Evolutionary conservation across 2,888 invertebrate genomes (phyloP), one percentile per base, ranked within the genome.

Genomic region (Halictus ligatus): DNA sequence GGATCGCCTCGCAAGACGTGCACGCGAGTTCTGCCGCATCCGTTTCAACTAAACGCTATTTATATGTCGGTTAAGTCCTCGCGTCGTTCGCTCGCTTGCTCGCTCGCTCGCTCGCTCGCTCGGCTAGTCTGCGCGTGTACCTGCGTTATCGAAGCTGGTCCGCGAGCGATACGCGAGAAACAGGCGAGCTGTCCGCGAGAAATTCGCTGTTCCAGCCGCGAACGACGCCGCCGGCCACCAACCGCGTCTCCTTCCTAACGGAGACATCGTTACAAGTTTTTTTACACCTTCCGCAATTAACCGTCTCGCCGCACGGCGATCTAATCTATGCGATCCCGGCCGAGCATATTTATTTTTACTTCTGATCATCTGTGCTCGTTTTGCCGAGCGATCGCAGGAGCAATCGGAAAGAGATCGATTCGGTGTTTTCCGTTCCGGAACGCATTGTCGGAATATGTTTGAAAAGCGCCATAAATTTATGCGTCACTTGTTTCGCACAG

Each of bases 11-110:
- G 85, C 80, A 81, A 90, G 85, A 85, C 87, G 87, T 86, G 81
- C 90, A 88, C 90, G 90, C 91, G 91, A 88, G 88, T 91, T 92
- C 91, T 91, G 86, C 90, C 88, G 87, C 89, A 89, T 90, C 87
- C 91, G 92, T 92, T 92, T 90, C 91, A 90, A 91, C 89, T 91
- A 84, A 84, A 84, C 91, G 93, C 93, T 93, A 93, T 93, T 93
- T 93, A 93, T 93, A 93, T 88, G 92, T 90, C 90, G 88, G 93
- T 92, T 91, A 91, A 92, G 90, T 89, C 90, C 88, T 90, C 93
- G 91, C 80, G 89, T 88, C 85, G 80, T 4, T 50, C 83, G 89
- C 15, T 25, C 83, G 89, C 15, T 25, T 48, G 46, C 18, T n/a
- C n/a, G n/a, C n/a, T 88, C 85, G 80, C 6, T 50, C 83, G 89